A percentile compares a stretch with the other conserved stretches of the same genome.
These are phyloP conservation scores for Pelobates cultripes DNA, from an alignment of 2,797 vertebrate genomes.

Conservation along the genomic window DNA sequence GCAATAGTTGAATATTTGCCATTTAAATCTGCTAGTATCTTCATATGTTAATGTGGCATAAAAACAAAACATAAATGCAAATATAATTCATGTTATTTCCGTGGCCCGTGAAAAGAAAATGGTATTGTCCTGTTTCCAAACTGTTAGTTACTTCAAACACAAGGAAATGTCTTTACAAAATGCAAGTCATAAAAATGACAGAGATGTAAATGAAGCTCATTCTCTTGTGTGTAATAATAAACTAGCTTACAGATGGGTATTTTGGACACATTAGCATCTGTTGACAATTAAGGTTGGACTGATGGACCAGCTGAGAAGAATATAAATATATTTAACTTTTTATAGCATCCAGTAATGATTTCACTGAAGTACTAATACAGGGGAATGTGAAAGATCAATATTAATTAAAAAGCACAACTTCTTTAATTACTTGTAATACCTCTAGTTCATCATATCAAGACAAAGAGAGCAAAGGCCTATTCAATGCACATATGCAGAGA, in stretches of 20 bases:
- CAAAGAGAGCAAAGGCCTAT: background rate
- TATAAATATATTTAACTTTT: constrained; percentile 36
- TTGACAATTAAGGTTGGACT: constrained; percentile 43
- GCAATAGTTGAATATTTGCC: too few relatives aligned
- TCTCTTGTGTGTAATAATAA: constrained; percentile 40
- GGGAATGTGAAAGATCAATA: constrained; percentile 16
- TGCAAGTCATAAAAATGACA: constrained; percentile 49
- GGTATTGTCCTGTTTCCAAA: constrained; percentile 38
- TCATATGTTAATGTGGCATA: constrained; percentile 19
- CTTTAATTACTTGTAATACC: constrained; percentile 15
- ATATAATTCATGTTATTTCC: constrained; percentile 40
- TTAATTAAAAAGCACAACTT: constrained; percentile 22
- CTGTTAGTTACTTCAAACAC: constrained; percentile 43
- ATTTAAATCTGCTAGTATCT: background rate
- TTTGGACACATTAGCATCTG: constrained; percentile 52
- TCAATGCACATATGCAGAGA: too few relatives aligned
- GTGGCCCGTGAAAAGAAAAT: constrained; percentile 28
- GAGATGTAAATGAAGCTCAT: constrained; percentile 47
- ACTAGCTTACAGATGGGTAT: constrained; percentile 37
- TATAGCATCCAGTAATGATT: constrained; percentile 28
- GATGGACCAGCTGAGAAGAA: constrained; percentile 34
- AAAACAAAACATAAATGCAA: constrained; percentile 35
- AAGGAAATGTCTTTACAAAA: constrained; percentile 41
- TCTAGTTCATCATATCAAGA: constrained; percentile 13
- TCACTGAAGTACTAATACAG: background rate